Evolutionary conservation across 2,888 invertebrate genomes (phyloP).

Genomic region (Ennomos quercinarius): DNA sequence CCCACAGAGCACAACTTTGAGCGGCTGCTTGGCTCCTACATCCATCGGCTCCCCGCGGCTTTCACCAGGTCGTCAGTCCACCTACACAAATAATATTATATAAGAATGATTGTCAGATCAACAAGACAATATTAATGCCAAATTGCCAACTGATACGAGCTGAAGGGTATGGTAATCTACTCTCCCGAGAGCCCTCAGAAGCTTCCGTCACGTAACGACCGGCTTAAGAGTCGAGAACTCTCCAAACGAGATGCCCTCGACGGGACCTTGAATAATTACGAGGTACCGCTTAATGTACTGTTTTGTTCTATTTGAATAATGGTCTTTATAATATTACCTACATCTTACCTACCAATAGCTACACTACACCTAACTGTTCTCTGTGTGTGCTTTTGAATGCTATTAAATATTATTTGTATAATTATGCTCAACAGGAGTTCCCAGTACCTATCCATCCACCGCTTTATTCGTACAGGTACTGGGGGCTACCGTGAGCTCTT

Average conservation of each 20-base stretch:
- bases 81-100: no score
- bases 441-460: no score
- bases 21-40: no score
- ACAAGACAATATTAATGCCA: neutral
- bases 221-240: conserved; percentile 13
- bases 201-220: conserved; percentile 16
- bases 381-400: no score
- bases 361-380: no score
- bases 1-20: no score
- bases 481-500: no score
- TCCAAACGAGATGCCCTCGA: conserved; percentile 15
- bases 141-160: neutral
- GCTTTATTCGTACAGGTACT: no score
- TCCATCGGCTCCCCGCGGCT: no score
- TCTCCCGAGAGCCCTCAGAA: conserved; percentile 8
- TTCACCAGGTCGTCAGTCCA: no score
- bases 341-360: neutral
- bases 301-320: neutral
- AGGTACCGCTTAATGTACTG: conserved; percentile 8
- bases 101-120: neutral
- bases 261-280: conserved; percentile 21
- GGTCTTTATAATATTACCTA: neutral
- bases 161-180: neutral
- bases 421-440: no score
- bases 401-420: no score